A percentile compares a stretch with the other conserved stretches of the same genome.
phyloP scores from a whole-genome alignment of 64 coral and sea anemone genomes.

The Stylophora pistillata region DNA sequence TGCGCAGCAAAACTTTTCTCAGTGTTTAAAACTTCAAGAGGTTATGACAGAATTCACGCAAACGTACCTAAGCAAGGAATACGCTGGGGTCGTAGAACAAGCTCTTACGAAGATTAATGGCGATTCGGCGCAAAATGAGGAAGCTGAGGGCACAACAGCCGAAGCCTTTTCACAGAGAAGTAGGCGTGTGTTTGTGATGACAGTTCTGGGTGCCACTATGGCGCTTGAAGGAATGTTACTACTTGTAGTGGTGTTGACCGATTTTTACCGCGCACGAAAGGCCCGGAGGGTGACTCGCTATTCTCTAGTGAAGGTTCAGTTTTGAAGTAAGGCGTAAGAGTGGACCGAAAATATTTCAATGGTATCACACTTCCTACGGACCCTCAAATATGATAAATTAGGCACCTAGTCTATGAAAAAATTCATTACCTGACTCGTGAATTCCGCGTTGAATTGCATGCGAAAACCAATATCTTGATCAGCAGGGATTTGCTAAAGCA shows the following conservation, averaged over 20 bases:
- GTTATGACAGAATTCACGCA: constrained; percentile 11
- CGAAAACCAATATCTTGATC: no score
- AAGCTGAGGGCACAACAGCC: neutral
- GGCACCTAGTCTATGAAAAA: no score
- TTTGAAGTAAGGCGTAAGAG: no score
- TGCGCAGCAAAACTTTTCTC: neutral
- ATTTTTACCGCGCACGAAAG: neutral
- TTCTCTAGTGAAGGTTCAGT: no score
- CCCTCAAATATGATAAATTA: no score
- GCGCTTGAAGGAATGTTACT: neutral
- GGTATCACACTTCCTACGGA: no score
- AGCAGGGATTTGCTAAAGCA: no score
- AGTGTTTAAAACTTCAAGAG: constrained; percentile 19
- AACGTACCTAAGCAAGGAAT: constrained; percentile 15
- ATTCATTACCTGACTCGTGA: no score
- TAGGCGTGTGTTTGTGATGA: neutral
- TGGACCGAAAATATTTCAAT: no score
- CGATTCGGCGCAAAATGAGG: neutral
- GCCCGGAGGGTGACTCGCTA: no score
- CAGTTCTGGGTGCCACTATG: neutral
- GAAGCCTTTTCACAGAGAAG: neutral
- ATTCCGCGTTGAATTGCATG: no score
- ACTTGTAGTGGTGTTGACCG: neutral
- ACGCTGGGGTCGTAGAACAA: neutral
- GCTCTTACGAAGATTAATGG: constrained; percentile 35